Base-by-base conservation (phyloP, 2,888 invertebrate species). In the Sepioteuthis lessoniana region DNA sequence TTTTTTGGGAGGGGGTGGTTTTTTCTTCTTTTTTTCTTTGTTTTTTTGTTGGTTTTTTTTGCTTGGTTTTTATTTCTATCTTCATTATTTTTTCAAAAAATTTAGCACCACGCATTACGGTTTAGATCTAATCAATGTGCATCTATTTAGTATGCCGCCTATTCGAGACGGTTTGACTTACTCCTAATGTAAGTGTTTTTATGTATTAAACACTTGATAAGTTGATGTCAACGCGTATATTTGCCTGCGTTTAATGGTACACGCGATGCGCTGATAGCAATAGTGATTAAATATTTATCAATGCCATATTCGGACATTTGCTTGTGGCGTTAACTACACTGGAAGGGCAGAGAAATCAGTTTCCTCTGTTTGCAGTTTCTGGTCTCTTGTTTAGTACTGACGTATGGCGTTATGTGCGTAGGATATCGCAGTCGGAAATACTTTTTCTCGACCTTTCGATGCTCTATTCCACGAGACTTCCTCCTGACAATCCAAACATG, bases 141-240 rank as follows among this genome's bases (percentile, higher is more conserved):
- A n/a, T 76, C 76, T 76, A 76, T 35, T 76, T 76, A 76, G 76
- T 35, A 76, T 35, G 76, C 76, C 1, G n/a, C 10, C n/a, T 3
- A 35, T 76, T n/a, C 4, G n/a, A 35, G 76, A 76, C 31, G 0
- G n/a, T 76, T 76, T n/a, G 76, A n/a, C 76, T 19, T 76, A n/a
- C 76, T 16, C 16, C 76, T 0, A 76, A 76, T 76, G n/a, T 35
- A 76, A 76, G n/a, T 76, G 35, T 35, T n/a, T n/a, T 13, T 35
- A 76, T 31, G 76, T 76, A 76, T 76, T 76, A 76, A 76, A n/a
- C 76, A 76, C n/a, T 76, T 35, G 76, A 76, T 76, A n/a, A n/a
- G 35, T 76, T 19, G 76, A 76, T 76, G 35, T n/a, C 13, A 76
- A 16, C 16, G n/a, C 13, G n/a, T 76, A 8, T 76, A 35, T 76